Conservation (phyloP, 1,140 invertebrate species). For the Drosophila yakuba region DNA sequence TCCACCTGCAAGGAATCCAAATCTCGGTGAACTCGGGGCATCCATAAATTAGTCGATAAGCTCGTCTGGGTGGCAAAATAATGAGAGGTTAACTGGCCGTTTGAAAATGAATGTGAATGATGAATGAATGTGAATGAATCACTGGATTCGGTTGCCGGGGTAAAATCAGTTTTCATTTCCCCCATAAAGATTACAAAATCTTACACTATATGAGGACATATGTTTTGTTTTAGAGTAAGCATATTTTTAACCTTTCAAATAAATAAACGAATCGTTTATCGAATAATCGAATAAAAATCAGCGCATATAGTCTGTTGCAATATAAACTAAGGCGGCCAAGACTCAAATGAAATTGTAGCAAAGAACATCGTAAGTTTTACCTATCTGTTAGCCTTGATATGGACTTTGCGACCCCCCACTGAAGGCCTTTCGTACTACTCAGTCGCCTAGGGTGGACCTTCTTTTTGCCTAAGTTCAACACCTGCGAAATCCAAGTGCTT, state of each 20-base stretch:
- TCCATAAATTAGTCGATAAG: constrained; percentile 20
- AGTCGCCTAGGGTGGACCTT: constrained; percentile 1
- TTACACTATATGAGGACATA: too few relatives aligned
- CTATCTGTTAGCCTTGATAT: background rate
- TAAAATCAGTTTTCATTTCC: too few relatives aligned
- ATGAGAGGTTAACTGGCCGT: background rate
- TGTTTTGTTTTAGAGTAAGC: too few relatives aligned
- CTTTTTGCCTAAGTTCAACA: background rate
- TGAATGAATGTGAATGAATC: constrained; percentile 8
- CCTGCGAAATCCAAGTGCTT: too few relatives aligned
- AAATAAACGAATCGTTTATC: too few relatives aligned
- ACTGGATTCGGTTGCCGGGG: background rate
- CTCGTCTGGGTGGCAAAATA: background rate
- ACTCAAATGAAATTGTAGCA: too few relatives aligned
- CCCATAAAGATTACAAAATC: background rate
- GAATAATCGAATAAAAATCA: too few relatives aligned
- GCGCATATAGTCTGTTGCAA: too few relatives aligned
- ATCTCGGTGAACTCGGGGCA: background rate
- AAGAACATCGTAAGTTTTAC: too few relatives aligned
- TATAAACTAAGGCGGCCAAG: too few relatives aligned
- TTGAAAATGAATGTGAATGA: constrained; percentile 5
- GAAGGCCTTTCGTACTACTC: constrained; percentile 1
- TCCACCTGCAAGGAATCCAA: constrained; percentile 9
- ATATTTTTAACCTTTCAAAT: too few relatives aligned
- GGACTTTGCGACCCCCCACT: constrained; percentile 31